Base-by-base conservation (phyloP, 92 coral and sea anemone genomes). In the Scolanthus callimorphus region DNA sequence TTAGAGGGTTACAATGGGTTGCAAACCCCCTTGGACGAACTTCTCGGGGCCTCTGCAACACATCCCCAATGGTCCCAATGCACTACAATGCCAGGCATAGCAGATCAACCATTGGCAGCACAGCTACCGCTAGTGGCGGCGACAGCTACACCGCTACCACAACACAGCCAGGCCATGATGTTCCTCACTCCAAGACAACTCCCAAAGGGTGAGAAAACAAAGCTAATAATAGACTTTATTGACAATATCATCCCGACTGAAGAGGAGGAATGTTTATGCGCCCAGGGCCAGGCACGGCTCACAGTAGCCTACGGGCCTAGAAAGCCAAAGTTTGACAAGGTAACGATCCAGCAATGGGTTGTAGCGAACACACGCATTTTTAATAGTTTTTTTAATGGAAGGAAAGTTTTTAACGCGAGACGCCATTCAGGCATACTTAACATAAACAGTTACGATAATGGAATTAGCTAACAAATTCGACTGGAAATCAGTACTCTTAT, bases 381-480 rank as follows among this genome's bases (percentile, higher is more conserved):
- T 25, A 25, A 55, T 41, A 47, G 34, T 0, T 25, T 49, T n/a
- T 17, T 31, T 62, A 17, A 8, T 23, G 23, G 53, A 57, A 25
- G 60, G 50, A 9, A 48, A 60, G 47, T 20, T 69, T 21, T 1
- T 20, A 23, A 19, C 29, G 25, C 41, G n/a, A 3, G 26, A 20
- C 6, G 53, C 12, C 13, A 25, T 63, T 24, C 85, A 63, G 17
- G 29, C 61, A 9, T 70, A 69, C 31, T 34, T 77, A 11, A 70
- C 70, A 1, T 55, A 78, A 28, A 69, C 77, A 17, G 56, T 77
- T 17, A 69, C 69, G 11, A 56, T 77, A 0, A 77, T 77, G 84
- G 84, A 77, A 50, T 54, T 76, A 17, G 38, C 56, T 25, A 21
- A 57, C 44, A 66, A 57, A 29, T 52, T 55, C 24, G 64, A 63